Conservation (phyloP, 2,888 invertebrate species). For the Lasioglossum villosulum region DNA sequence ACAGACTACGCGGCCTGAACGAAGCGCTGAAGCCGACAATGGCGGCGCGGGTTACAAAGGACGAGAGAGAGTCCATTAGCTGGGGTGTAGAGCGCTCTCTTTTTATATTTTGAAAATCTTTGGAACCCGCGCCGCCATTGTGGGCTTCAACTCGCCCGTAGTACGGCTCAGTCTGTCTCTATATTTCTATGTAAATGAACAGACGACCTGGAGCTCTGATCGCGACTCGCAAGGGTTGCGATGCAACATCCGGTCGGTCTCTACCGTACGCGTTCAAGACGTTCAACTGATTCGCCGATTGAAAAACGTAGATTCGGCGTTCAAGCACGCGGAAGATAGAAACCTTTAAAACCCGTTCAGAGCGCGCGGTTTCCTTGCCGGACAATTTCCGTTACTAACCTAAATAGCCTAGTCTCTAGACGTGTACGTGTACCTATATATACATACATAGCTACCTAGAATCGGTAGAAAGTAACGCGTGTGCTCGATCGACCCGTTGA, state of each 20-base stretch:
- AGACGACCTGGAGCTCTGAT: not conserved
- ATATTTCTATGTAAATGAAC: no score
- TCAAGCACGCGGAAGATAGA: not conserved
- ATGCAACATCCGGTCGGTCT: not conserved
- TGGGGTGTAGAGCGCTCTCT: no score
- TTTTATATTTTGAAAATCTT: no score
- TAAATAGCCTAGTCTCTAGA: constrained; percentile 31
- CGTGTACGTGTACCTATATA: constrained; percentile 17
- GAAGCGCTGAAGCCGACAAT: no score
- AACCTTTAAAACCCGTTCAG: not conserved
- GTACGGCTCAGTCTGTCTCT: no score
- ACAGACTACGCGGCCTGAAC: no score
- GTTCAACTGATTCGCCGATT: not conserved
- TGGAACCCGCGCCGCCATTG: no score
- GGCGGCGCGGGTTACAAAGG: no score
- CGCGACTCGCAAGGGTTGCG: constrained; percentile 1
- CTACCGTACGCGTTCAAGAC: not conserved
- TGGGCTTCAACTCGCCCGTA: no score
- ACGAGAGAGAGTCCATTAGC: no score
- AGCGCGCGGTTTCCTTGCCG: not conserved
- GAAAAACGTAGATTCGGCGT: not conserved
- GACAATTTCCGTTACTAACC: constrained; percentile 13
- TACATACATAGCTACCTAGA: constrained; percentile 34
- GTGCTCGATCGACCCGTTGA: constrained; percentile 17
- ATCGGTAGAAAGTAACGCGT: constrained; percentile 25